Base-by-base conservation (phyloP, 2,888 invertebrate species). In the Calliopum simillimum region DNA sequence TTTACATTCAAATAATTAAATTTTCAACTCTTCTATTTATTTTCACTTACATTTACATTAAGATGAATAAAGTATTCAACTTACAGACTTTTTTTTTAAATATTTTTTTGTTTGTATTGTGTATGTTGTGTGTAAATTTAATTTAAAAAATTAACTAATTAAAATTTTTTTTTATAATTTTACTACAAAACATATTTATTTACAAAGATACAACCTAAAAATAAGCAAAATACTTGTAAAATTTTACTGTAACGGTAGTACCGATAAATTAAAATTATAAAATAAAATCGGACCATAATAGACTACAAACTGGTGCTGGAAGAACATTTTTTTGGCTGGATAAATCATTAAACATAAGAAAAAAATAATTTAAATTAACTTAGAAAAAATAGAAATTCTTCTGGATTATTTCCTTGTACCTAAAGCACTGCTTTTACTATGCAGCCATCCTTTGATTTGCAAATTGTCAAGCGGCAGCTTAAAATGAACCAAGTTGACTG, bases 91-190 rank as follows among this genome's bases (percentile, higher is more conserved):
- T 67, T 67, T 19, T 69, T 69, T 19, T 51, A 51, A 47, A 47
- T 3, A 8, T n/a, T 55, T 65, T 58, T 1, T 58, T 56, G 56
- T 70, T 70, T 66, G 56, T 70, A 25, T 62, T 59, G 62, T 61
- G 44, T 41, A 4, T 56, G 44, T 59, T 67, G 62, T 68, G 61
- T 65, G 61, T 68, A 61, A 21, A 66, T 65, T 71, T 66, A 19
- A 62, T 61, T 61, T 53, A 73, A 73, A 68, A 55, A 71, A 49
- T 73, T 59, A 61, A 65, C 68, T 70, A 70, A 70, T 68, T 53
- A 70, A 43, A 68, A 43, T 55, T 23, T 41, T 66, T 66, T 8
- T 64, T 61, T 68, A 19, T 51, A 41, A 2, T 25, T 23, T 64
- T 49, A 47, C 25, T 46, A 58, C 51, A 61, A 51, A 33, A 61